A percentile compares a stretch with the other conserved stretches of the same genome.
phyloP scores from a whole-genome alignment of 2,113 vertebrate genomes.

The Psittacus erithacus region DNA sequence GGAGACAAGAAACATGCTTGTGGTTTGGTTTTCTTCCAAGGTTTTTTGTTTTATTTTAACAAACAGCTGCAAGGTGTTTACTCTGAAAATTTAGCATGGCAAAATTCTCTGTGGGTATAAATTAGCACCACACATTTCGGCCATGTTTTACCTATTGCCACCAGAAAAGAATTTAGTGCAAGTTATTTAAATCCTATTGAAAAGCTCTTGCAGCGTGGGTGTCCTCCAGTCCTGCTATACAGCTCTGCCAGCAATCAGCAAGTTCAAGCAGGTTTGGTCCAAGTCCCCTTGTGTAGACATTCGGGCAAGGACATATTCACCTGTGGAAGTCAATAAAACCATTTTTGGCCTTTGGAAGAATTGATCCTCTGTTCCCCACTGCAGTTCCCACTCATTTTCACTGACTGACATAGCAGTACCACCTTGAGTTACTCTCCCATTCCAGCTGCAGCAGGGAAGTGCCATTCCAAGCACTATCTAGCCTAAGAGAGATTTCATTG shows the following conservation, averaged over 20 bases:
- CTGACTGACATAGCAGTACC: background rate
- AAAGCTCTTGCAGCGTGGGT: background rate
- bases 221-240: background rate
- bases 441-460: background rate
- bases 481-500: background rate
- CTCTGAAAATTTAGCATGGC: conserved; percentile 5
- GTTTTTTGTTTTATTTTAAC: conserved; percentile 57
- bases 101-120: conserved; percentile 30
- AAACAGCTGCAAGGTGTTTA: conserved; percentile 53
- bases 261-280: background rate
- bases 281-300: background rate
- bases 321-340: background rate
- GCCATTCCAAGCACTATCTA: background rate
- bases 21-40: conserved; percentile 66
- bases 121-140: background rate
- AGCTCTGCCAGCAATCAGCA: background rate
- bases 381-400: background rate
- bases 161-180: conserved; percentile 13
- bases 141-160: conserved; percentile 7
- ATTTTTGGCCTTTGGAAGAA: background rate
- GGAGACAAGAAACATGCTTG: conserved; percentile 49
- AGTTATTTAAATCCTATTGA: background rate
- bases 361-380: background rate
- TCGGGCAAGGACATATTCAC: background rate
- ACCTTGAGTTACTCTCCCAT: background rate